Evolutionary conservation across 2,888 invertebrate genomes (phyloP), one percentile per base, ranked within the genome.

Genomic region (Hydroisotoma schaefferi): DNA sequence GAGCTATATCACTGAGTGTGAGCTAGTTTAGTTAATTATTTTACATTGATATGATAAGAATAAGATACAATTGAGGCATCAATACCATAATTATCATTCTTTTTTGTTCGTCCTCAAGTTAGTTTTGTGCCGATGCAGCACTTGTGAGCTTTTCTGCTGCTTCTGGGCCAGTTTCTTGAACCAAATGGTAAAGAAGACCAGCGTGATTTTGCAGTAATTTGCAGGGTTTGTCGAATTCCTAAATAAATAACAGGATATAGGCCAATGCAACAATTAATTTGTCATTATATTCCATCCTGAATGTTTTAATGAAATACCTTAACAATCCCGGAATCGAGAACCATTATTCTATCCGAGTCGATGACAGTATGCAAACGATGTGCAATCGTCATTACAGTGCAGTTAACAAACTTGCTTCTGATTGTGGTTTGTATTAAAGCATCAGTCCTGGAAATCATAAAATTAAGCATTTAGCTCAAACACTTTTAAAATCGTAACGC

Each of bases 291-390:
- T 10, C 8, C 12, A 12, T 25, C 47, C 18, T 18, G 5, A 10
- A 37, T n/a, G 12, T 37, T 26, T n/a, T 12, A 8, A 44, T 12
- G 10, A 20, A 48, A 48, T 12, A 48, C 12, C 10, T 25, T 25
- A 12, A 20, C 25, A 12, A 6, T 15, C 1, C 94, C 94, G 5
- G 84, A 82, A 74, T 91, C 88, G 85, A 94, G 87, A 1, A 94
- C 92, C 75, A 94, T 81, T 20, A 93, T 87, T 62, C 87, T 83
- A 79, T 93, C 90, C 0, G 90, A 91, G 77, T 94, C 94, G 87
- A 94, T 94, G 65, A 94, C 88, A 0, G 94, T 94, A 76, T 93
- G 87, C 27, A 95, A 80, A 43, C 94, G 83, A 78, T 94, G 94
- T 3, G 94, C 94, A 33, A 94, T 90, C 0, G 93, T 94, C 40